Evolutionary conservation across 1,140 invertebrate species (phyloP).

Genomic region (Ectropis grisescens): DNA sequence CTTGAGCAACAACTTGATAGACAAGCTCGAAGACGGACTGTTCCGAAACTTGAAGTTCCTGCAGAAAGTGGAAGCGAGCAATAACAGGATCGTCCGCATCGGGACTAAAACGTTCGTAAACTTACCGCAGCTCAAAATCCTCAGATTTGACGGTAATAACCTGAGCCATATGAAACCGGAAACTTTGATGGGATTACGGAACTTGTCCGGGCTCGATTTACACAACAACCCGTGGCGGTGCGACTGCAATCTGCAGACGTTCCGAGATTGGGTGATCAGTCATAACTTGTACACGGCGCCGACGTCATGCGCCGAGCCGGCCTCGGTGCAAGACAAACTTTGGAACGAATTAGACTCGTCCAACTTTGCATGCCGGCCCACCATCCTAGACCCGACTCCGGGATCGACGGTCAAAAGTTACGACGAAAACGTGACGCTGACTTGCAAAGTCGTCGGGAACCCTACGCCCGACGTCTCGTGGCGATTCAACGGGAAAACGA

Average conservation of each 20-base stretch:
- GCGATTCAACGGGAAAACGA: constrained; percentile 75
- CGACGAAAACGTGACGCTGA: constrained; percentile 81
- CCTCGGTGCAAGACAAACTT: constrained; percentile 73
- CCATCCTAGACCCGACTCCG: constrained; percentile 73
- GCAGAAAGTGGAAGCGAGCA: constrained; percentile 82
- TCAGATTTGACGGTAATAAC: constrained; percentile 82
- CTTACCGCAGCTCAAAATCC: constrained; percentile 75
- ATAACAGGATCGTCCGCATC: constrained; percentile 80
- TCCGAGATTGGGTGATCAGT: constrained; percentile 82
- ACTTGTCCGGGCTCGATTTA: constrained; percentile 80
- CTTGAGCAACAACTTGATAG: constrained; percentile 81
- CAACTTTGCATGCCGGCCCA: constrained; percentile 87
- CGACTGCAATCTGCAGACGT: constrained; percentile 85
- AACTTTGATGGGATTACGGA: constrained; percentile 74
- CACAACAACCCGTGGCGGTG: constrained; percentile 91
- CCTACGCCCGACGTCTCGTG: constrained; percentile 82
- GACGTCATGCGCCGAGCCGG: constrained; percentile 80
- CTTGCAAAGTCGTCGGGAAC: constrained; percentile 83
- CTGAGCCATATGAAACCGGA: constrained; percentile 75
- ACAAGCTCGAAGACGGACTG: constrained; percentile 77
- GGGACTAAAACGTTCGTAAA: constrained; percentile 79
- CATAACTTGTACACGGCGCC: constrained; percentile 80
- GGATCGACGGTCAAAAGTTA: constrained; percentile 72
- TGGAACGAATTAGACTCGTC: constrained; percentile 81
- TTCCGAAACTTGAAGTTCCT: constrained; percentile 82